Evolutionary conservation across 2,888 invertebrate species (phyloP).

Genomic region (Drosophila picticornis): DNA sequence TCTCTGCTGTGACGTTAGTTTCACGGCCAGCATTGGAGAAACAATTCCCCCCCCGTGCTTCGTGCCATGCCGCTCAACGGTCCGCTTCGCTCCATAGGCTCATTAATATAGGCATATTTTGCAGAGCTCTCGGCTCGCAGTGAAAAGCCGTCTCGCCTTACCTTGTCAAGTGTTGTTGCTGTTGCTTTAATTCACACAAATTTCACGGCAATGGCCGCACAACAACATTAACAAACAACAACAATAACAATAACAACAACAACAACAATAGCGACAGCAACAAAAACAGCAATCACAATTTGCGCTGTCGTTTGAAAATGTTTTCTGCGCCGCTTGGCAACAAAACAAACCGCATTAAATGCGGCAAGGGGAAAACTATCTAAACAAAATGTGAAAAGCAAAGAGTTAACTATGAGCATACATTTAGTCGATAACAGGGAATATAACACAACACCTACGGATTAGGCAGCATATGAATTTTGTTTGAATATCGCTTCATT

Average conservation of each 20-base stretch:
- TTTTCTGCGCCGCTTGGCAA: conserved; percentile 67
- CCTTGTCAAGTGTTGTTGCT: conserved; percentile 63
- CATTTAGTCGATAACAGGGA: background rate
- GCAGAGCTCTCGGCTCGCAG: conserved; percentile 55
- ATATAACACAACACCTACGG: background rate
- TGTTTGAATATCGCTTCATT: background rate
- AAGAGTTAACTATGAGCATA: background rate
- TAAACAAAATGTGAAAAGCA: conserved; percentile 32
- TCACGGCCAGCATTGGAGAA: conserved; percentile 65
- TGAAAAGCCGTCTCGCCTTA: conserved; percentile 68
- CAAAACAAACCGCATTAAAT: conserved; percentile 40
- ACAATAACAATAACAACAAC: conserved; percentile 20
- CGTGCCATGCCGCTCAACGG: background rate
- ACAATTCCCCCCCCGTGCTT: conserved; percentile 11
- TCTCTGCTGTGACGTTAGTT: conserved; percentile 40
- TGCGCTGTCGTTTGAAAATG: conserved; percentile 61
- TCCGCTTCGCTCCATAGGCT: background rate
- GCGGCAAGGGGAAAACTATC: conserved; percentile 33
- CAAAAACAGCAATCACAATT: conserved; percentile 54
- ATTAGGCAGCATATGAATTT: background rate
- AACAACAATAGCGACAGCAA: conserved; percentile 14
- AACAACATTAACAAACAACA: conserved; percentile 19
- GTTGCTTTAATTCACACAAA: conserved; percentile 74
- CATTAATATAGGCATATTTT: conserved; percentile 73
- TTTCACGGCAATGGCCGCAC: conserved; percentile 74